Evolutionary conservation across 2,113 vertebrate genomes (phyloP).

Genomic region (Misgurnus mizolepis): DNA sequence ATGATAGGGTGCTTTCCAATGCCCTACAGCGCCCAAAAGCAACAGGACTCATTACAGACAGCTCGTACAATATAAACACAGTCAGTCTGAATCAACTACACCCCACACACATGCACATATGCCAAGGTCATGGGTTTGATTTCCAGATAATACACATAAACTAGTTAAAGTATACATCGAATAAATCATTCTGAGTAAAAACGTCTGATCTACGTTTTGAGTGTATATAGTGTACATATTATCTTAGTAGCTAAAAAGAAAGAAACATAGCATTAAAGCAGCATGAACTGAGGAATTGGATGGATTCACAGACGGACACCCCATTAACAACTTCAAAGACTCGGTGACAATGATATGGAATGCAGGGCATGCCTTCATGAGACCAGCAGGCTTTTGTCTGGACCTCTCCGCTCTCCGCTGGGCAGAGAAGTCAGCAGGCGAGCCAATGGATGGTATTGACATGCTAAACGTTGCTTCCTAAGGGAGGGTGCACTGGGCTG

Average conservation of each 20-base stretch:
- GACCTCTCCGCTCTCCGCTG: slow-evolving; percentile 35
- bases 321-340: slow-evolving; percentile 42
- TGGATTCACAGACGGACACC: background rate
- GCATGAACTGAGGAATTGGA: background rate
- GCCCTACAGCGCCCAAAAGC: background rate
- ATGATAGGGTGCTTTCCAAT: slow-evolving; percentile 1
- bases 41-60: background rate
- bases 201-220: background rate
- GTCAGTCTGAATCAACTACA: background rate
- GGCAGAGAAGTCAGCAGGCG: slow-evolving; percentile 14
- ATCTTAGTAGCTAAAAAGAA: background rate
- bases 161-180: too few species aligned
- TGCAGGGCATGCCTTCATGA: slow-evolving; percentile 43
- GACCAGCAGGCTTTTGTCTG: slow-evolving; percentile 43
- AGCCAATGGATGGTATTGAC: slow-evolving; percentile 34
- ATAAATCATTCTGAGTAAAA: too few species aligned
- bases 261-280: background rate
- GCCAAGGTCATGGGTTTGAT: background rate
- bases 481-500: background rate
- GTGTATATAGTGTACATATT: background rate
- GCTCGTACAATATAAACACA: slow-evolving; percentile 18
- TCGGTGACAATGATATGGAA: slow-evolving; percentile 41
- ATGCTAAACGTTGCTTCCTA: slow-evolving; percentile 48
- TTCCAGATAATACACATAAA: too few species aligned
- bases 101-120: background rate